Conservation (phyloP, 2,797 vertebrate genomes). For the Vespertilio murinus region DNA sequence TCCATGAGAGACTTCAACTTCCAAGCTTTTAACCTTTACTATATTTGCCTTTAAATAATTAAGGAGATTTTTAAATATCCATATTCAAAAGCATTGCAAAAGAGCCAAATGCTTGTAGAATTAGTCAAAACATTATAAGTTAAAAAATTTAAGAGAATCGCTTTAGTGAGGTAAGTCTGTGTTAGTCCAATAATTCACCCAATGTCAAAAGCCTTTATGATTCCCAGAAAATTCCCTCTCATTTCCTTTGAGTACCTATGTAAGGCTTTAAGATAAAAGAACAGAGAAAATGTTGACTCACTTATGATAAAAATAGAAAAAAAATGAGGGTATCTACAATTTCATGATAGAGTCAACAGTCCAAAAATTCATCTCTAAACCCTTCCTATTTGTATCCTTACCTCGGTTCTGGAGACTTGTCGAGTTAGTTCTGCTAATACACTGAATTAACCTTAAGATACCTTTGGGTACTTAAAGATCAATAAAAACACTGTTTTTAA, state of each 20-base stretch:
- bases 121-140: background rate
- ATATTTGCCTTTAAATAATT: background rate
- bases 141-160: background rate
- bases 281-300: slow-evolving; percentile 17
- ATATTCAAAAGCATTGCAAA: background rate
- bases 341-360: background rate
- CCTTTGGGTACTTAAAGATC: slow-evolving; percentile 41
- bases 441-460: slow-evolving; percentile 49
- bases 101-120: background rate
- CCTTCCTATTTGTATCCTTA: background rate
- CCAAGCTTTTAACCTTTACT: background rate
- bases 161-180: background rate
- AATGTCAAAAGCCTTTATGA: background rate
- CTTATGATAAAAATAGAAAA: background rate
- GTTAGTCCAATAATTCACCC: background rate
- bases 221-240: background rate
- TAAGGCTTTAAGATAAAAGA: slow-evolving; percentile 9
- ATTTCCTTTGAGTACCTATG: background rate
- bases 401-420: background rate
- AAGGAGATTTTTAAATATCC: background rate
- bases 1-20: background rate
- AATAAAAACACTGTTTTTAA: slow-evolving; percentile 41
- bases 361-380: background rate
- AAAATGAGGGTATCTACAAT: background rate
- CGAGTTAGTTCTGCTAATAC: slow-evolving; percentile 52